Percentiles rank a stretch among this genome's conserved stretches.
These are phyloP conservation scores for Heliornis fulica DNA, from an alignment of 2,113 vertebrate species.

Conservation along the genomic window DNA sequence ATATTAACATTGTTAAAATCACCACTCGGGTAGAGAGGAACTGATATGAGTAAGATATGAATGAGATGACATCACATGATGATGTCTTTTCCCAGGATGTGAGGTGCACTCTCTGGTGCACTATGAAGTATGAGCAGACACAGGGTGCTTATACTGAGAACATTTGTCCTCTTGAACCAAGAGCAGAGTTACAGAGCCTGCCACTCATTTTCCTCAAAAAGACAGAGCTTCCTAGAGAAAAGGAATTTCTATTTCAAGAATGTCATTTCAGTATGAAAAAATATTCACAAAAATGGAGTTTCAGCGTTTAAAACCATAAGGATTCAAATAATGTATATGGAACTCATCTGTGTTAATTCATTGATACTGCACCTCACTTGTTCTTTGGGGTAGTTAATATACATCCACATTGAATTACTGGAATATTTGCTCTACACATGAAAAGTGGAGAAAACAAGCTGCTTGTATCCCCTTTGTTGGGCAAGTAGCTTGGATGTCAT, in stretches of 20 bases:
- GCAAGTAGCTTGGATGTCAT: not conserved
- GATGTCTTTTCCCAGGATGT: not conserved
- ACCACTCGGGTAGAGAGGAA: not conserved
- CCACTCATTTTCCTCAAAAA: not conserved
- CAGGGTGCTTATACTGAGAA: not conserved
- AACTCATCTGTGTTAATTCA: not conserved
- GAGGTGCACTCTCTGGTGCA: not conserved
- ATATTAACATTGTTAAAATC: not conserved
- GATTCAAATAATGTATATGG: not conserved
- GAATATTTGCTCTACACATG: not conserved
- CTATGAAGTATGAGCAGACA: not conserved
- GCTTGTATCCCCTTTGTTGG: not conserved
- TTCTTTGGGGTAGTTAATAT: not conserved
- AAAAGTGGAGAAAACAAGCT: not conserved
- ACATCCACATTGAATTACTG: not conserved
- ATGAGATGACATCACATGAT: not conserved
- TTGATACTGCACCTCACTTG: not conserved
- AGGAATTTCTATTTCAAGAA: not conserved
- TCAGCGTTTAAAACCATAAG: not conserved
- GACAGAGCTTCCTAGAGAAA: not conserved
- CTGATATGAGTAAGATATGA: not conserved
- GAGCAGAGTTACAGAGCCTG: not conserved
- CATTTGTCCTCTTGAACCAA: not conserved
- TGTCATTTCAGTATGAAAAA: not conserved
- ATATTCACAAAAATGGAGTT: not conserved